A percentile compares a stretch with the other conserved stretches of the same genome.
Evolutionary conservation across 2,888 invertebrate genomes (phyloP).

Genomic region (Chironomus riparius): DNA sequence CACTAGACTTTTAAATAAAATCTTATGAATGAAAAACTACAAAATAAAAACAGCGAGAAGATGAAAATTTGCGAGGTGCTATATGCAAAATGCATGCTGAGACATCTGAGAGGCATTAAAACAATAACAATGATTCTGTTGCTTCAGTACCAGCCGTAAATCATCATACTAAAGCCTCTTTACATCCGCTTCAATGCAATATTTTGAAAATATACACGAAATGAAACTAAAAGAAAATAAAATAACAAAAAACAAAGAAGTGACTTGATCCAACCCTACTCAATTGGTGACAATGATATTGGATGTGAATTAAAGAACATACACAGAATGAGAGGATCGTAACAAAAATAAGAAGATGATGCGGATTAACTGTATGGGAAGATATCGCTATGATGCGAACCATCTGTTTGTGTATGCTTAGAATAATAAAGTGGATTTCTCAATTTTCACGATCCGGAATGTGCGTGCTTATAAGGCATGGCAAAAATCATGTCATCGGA

Average conservation of each 20-base stretch:
- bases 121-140: conserved; percentile 9
- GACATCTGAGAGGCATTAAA: conserved; percentile 19
- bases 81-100: not conserved
- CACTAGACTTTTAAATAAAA: not conserved
- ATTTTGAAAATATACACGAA: not conserved
- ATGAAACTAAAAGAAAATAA: not conserved
- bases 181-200: conserved; percentile 2
- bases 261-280: no score
- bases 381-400: not conserved
- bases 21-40: not conserved
- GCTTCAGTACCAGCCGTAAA: conserved; percentile 10
- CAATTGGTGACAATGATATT: no score
- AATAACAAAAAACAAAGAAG: no score
- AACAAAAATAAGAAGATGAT: not conserved
- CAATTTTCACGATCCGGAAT: not conserved
- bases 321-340: not conserved
- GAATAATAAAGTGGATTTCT: not conserved
- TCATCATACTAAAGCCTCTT: conserved; percentile 2
- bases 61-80: not conserved
- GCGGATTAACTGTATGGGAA: not conserved
- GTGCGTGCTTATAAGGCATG: not conserved
- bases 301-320: not conserved
- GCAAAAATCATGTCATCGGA: not conserved
- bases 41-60: not conserved
- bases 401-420: conserved; percentile 16